Percentiles rank a stretch among this genome's conserved stretches.
These are phyloP conservation scores for Idaea aversata DNA, from an alignment of 2,888 invertebrate genomes.

Conservation along the genomic window DNA sequence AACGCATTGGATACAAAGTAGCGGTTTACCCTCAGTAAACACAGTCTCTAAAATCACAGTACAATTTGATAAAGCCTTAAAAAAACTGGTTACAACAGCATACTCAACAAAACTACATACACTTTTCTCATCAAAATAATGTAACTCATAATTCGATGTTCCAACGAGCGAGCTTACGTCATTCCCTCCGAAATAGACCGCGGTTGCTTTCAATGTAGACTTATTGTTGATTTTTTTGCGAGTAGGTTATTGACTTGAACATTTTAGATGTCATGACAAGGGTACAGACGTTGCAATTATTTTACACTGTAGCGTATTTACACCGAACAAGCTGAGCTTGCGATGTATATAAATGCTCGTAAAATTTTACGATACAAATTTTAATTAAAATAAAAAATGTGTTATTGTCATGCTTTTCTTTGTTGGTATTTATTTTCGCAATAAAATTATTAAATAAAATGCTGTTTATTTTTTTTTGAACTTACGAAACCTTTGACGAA, in stretches of 20 bases:
- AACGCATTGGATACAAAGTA: not conserved
- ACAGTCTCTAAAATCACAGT: not conserved
- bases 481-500: too few relatives aligned
- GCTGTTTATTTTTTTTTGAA: too few relatives aligned
- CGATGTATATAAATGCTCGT: slow-evolving; percentile 18
- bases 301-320: slow-evolving; percentile 32
- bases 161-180: slow-evolving; percentile 56
- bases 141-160: slow-evolving; percentile 46
- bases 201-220: slow-evolving; percentile 63
- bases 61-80: slow-evolving; percentile 34
- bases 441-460: too few relatives aligned
- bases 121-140: slow-evolving; percentile 35
- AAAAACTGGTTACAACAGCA: slow-evolving; percentile 30
- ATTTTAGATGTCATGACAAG: slow-evolving; percentile 75
- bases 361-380: slow-evolving; percentile 23
- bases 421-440: too few relatives aligned
- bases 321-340: slow-evolving; percentile 20
- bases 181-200: slow-evolving; percentile 63
- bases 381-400: slow-evolving; percentile 21
- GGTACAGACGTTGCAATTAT: slow-evolving; percentile 44
- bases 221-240: slow-evolving; percentile 69
- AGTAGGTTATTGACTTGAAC: slow-evolving; percentile 69
- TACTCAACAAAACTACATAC: slow-evolving; percentile 34
- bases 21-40: not conserved
- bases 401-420: not conserved